Percentiles rank a stretch among this genome's conserved stretches.
Evolutionary conservation across 2,888 invertebrate species (phyloP).

Genomic region (Drosophila fulvimacula): DNA sequence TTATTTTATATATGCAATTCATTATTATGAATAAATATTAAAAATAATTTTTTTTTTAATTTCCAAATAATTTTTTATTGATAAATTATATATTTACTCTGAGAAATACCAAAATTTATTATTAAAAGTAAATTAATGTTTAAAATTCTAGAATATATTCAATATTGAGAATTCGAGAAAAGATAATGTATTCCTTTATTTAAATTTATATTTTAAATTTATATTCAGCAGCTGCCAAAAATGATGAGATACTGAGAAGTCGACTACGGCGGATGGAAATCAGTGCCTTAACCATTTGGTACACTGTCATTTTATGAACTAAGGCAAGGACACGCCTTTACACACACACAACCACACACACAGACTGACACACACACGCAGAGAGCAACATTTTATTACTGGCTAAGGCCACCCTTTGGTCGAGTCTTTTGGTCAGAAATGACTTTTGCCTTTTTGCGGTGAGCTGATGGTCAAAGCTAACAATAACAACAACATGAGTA

Average conservation of each 20-base stretch:
- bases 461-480: constrained; percentile 61
- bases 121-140: no score
- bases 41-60: no score
- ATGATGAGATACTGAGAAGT: constrained; percentile 6
- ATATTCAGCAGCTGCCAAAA: not conserved
- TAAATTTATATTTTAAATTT: not conserved
- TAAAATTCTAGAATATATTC: no score
- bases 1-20: no score
- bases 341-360: constrained; percentile 6
- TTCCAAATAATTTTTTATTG: no score
- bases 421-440: constrained; percentile 46
- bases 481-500: constrained; percentile 38
- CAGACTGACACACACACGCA: not conserved
- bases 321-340: constrained; percentile 51
- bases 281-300: constrained; percentile 20
- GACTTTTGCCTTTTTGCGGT: constrained; percentile 80
- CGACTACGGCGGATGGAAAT: not conserved
- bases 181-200: not conserved
- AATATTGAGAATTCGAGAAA: no score
- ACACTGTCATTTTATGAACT: constrained; percentile 71
- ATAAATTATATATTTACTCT: no score
- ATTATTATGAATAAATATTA: no score
- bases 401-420: constrained; percentile 29
- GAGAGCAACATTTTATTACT: constrained; percentile 14
- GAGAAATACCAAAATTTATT: no score